Evolutionary conservation across 2,797 vertebrate genomes (phyloP), one percentile per base, ranked within the genome.

Genomic region (Caiman crocodilus): DNA sequence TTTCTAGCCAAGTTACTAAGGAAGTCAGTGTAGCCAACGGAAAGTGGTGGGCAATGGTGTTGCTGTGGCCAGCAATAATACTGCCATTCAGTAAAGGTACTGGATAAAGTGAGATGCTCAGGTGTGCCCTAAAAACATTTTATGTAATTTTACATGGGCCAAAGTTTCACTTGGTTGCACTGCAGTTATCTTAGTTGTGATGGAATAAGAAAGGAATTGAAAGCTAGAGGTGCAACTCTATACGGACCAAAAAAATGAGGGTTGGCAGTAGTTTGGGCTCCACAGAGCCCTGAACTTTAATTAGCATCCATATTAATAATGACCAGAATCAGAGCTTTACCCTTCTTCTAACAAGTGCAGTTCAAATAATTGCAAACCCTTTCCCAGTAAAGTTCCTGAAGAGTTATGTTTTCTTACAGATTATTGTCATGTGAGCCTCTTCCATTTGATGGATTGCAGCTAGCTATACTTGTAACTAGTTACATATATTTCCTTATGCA

Each of bases 101-200:
- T 0, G 12, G 87, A 78, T 84, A 79, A 89, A 89, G 75, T 1
- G 71, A 95, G 69, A 2, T 82, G 85, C 15, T 14, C 50, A 12
- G 32, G 78, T 91, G 61, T 78, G 94, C 57, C 74, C 82, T 76
- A 81, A 92, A 94, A 96, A 90, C 80, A 50, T 86, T 95, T 76
- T 75, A 84, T 59, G 26, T 21, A 80, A 79, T 55, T 79, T 95
- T 28, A 88, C 84, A 91, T 94, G 87, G 90, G 67, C 60, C 32
- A 58, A 88, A 5, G 64, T 30, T 87, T 79, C 64, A 12, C 8
- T 79, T 94, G 84, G 90, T 92, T 85, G 67, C 28, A 26, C 32
- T 26, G 63, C 57, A 71, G 82, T 16, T 71, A 71, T 1, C 1
- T n/a, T 94, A 59, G 76, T 14, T 21, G n/a, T 3, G 63, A 5